These are phyloP conservation scores for Ursus arctos DNA, from an alignment of 2,113 vertebrate species.

Conservation along the genomic window DNA sequence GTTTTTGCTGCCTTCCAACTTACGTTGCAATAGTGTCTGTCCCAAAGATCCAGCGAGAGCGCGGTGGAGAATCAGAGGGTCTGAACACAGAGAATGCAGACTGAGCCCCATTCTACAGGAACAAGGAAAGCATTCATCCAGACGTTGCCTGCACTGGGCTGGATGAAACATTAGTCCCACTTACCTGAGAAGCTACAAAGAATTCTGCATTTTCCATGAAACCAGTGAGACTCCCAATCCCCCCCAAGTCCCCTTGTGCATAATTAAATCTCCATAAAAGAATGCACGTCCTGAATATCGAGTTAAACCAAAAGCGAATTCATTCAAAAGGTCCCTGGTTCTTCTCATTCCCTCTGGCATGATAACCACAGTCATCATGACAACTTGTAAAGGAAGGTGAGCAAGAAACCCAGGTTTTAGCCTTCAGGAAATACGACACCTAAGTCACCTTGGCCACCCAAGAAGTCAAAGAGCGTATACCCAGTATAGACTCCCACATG, in stretches of 20 bases:
- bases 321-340: neutral
- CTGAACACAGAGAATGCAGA: constrained; percentile 62
- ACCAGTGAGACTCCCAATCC: constrained; percentile 58
- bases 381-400: constrained; percentile 6
- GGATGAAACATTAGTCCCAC: constrained; percentile 73
- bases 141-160: constrained; percentile 51
- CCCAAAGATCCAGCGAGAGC: constrained; percentile 44
- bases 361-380: constrained; percentile 18
- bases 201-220: constrained; percentile 66
- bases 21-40: constrained; percentile 29
- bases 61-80: constrained; percentile 41
- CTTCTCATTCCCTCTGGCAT: constrained; percentile 17
- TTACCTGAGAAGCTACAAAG: constrained; percentile 70
- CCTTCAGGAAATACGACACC: neutral
- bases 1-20: constrained; percentile 63
- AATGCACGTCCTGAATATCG: constrained; percentile 41
- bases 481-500: neutral
- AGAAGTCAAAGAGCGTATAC: constrained; percentile 28
- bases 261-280: constrained; percentile 68
- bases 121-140: constrained; percentile 80
- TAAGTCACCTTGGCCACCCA: constrained; percentile 7
- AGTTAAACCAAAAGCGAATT: constrained; percentile 61
- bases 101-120: constrained; percentile 69
- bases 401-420: neutral
- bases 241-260: constrained; percentile 46